A percentile compares a stretch with the other conserved stretches of the same genome.
phyloP scores from a whole-genome alignment of 2,888 invertebrate genomes.

The Mesodorylaimus sp. region DNA sequence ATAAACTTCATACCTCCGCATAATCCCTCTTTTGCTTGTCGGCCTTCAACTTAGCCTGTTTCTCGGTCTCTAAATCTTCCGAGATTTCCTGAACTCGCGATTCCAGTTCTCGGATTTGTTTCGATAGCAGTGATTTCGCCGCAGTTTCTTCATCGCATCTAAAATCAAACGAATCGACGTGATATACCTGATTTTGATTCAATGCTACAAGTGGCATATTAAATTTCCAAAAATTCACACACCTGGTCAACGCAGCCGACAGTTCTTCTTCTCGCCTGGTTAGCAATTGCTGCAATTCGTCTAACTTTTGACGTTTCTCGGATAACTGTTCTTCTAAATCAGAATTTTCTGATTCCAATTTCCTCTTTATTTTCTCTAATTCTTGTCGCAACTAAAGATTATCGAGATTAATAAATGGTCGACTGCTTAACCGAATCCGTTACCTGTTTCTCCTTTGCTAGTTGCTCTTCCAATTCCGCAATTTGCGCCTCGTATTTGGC shows the following conservation, averaged over 20 bases:
- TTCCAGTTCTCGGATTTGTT: constrained; percentile 70
- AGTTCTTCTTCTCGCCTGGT: constrained; percentile 85
- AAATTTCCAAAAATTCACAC: no score
- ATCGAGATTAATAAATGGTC: no score
- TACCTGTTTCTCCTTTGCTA: constrained; percentile 64
- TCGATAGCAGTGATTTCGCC: constrained; percentile 61
- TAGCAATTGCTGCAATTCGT: constrained; percentile 69
- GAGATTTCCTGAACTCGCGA: constrained; percentile 76
- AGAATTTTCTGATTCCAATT: constrained; percentile 39
- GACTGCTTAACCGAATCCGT: no score
- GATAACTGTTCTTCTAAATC: constrained; percentile 80
- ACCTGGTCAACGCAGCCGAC: constrained; percentile 52
- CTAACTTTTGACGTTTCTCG: constrained; percentile 62
- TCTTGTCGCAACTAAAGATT: constrained; percentile 61
- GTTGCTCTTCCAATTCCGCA: constrained; percentile 72
- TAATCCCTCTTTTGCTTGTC: constrained; percentile 77
- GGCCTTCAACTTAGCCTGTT: constrained; percentile 69
- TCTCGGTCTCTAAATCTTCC: constrained; percentile 91
- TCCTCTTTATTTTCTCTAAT: not conserved
- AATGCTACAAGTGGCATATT: no score
- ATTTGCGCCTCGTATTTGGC: constrained; percentile 86
- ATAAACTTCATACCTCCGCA: constrained; percentile 4
- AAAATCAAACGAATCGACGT: constrained; percentile 7
- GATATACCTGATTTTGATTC: not conserved
- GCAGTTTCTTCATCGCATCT: constrained; percentile 87